Evolutionary conservation across 1,140 invertebrate species (phyloP).

Genomic region (Charaxes varanes): DNA sequence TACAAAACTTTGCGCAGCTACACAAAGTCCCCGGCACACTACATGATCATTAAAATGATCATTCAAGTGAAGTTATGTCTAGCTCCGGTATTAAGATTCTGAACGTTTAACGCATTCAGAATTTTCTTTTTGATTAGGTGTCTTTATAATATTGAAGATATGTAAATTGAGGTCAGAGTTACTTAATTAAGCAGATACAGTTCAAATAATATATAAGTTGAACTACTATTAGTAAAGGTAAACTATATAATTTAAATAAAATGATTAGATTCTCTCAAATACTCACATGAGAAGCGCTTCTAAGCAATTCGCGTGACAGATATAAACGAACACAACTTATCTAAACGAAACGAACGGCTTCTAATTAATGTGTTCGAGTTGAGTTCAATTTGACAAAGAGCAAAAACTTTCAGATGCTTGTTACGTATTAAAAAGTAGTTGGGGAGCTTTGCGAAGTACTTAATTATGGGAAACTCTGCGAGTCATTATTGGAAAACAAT

Average conservation of each 20-base stretch:
- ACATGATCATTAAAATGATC: too few relatives aligned
- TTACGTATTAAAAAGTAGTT: slow-evolving; percentile 13
- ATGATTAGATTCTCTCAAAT: slow-evolving; percentile 5
- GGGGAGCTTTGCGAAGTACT: slow-evolving; percentile 8
- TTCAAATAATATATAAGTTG: too few relatives aligned
- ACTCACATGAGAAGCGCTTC: slow-evolving; percentile 10
- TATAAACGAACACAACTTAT: slow-evolving; percentile 11
- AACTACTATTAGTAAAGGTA: too few relatives aligned
- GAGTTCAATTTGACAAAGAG: slow-evolving; percentile 9
- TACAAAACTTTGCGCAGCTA: too few relatives aligned
- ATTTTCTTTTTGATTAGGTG: too few relatives aligned
- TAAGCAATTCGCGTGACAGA: slow-evolving; percentile 7
- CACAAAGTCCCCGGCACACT: too few relatives aligned
- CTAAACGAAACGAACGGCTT: slow-evolving; percentile 2
- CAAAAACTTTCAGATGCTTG: slow-evolving; percentile 6
- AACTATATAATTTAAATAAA: slow-evolving; percentile 8
- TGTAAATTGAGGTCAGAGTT: too few relatives aligned
- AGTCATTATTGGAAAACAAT: slow-evolving; percentile 41
- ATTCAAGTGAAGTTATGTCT: too few relatives aligned
- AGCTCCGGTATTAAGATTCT: too few relatives aligned
- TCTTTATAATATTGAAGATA: too few relatives aligned
- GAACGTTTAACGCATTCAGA: too few relatives aligned
- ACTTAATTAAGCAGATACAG: too few relatives aligned
- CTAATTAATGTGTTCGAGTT: slow-evolving; percentile 13
- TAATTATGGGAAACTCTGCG: slow-evolving; percentile 30